phyloP scores from a whole-genome alignment of 2,888 invertebrate genomes.

The Chesias legatella region DNA sequence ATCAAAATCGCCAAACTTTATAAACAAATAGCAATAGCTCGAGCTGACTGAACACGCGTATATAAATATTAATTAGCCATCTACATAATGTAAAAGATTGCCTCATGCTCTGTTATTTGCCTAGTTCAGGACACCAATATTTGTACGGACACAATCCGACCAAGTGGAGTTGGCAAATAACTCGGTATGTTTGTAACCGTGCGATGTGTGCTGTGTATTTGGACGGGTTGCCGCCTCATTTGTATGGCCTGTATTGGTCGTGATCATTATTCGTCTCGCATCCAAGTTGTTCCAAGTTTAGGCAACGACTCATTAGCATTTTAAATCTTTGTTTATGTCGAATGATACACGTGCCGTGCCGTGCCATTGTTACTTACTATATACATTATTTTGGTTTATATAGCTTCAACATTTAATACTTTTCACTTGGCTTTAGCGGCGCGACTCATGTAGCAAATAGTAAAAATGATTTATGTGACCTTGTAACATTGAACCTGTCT shows the following conservation, averaged over 20 bases:
- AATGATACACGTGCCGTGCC: constrained; percentile 44
- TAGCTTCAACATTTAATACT: constrained; percentile 3
- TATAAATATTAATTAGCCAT: constrained; percentile 38
- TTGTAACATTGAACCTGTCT: constrained; percentile 5
- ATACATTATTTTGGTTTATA: constrained; percentile 19
- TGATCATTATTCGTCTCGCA: constrained; percentile 58
- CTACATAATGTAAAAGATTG: constrained; percentile 42
- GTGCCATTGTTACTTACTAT: constrained; percentile 41
- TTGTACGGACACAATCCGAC: constrained; percentile 2
- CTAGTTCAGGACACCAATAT: constrained; percentile 14
- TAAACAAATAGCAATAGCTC: constrained; percentile 11
- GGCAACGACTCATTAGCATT: constrained; percentile 67
- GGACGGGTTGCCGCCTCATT: constrained; percentile 27
- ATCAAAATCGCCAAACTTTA: constrained; percentile 8
- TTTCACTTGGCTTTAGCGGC: neutral
- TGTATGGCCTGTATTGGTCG: constrained; percentile 26
- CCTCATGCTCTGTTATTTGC: constrained; percentile 36
- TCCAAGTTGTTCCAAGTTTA: constrained; percentile 58
- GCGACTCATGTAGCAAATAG: neutral
- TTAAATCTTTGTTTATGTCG: constrained; percentile 66
- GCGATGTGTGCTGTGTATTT: constrained; percentile 23
- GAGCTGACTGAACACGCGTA: constrained; percentile 14
- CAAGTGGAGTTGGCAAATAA: constrained; percentile 1
- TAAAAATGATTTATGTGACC: constrained; percentile 1
- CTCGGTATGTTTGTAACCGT: neutral